Conservation (phyloP, 2,888 invertebrate species). For the Notodonta dromedarius region DNA sequence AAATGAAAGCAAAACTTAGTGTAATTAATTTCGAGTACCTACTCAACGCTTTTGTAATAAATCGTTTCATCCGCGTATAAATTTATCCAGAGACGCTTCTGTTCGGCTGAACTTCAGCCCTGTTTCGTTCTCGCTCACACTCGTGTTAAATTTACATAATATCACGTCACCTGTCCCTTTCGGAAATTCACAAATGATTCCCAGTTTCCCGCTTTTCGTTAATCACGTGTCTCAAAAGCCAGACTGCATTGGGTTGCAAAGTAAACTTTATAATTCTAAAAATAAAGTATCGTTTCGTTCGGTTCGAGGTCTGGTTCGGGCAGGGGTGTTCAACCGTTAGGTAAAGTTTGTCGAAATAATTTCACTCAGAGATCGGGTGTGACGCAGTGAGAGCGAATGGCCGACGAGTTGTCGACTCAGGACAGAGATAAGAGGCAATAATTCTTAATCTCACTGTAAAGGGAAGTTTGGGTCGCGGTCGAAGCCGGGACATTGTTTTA, state of each 20-base stretch:
- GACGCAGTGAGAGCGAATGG: constrained; percentile 61
- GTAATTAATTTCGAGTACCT: constrained; percentile 82
- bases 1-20: constrained; percentile 75
- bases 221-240: constrained; percentile 74
- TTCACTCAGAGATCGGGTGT: constrained; percentile 71
- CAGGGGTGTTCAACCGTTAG: constrained; percentile 64
- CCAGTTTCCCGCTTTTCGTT: constrained; percentile 79
- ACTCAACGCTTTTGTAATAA: constrained; percentile 84
- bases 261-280: constrained; percentile 41
- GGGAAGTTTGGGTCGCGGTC: constrained; percentile 50
- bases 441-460: constrained; percentile 70
- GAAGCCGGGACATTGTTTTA: constrained; percentile 56
- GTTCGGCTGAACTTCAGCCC: constrained; percentile 61
- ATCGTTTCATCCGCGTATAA: constrained; percentile 81
- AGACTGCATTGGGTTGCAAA: constrained; percentile 29
- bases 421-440: constrained; percentile 74
- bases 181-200: constrained; percentile 80
- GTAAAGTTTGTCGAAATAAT: constrained; percentile 80
- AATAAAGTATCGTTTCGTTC: constrained; percentile 49
- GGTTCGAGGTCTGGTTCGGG: constrained; percentile 23
- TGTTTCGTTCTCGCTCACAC: constrained; percentile 61
- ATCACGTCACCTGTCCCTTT: constrained; percentile 78
- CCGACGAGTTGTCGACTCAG: constrained; percentile 73
- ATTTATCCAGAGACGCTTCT: constrained; percentile 69
- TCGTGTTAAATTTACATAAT: constrained; percentile 68